phyloP scores from a whole-genome alignment of 2,113 vertebrate genomes.

The zebrafish (Danio rerio) region GRCz12tu NC_133192.1:45116501-45117000 shows the following conservation, averaged over 20 bases:
- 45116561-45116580: background rate
- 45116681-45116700: slow-evolving; percentile 53
- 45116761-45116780: background rate
- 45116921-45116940: too few species aligned
- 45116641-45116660: background rate
- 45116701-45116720: slow-evolving; percentile 58
- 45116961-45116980: too few species aligned
- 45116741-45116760: slow-evolving; percentile 4
- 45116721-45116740: slow-evolving; percentile 44
- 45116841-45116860: background rate
- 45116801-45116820: background rate
- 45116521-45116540: too few species aligned
- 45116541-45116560: background rate
- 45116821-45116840: background rate
- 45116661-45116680: slow-evolving; percentile 18
- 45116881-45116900: too few species aligned
- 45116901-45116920: too few species aligned
- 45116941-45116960: too few species aligned
- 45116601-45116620: background rate
- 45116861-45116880: too few species aligned
- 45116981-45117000: too few species aligned
- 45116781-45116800: background rate
- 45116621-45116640: slow-evolving; percentile 8
- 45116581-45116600: background rate
- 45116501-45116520: too few species aligned